Percentiles rank a stretch among this genome's conserved stretches.
Evolutionary conservation across 1,140 invertebrate genomes (phyloP).

Genomic region (Drosophila lini): DNA sequence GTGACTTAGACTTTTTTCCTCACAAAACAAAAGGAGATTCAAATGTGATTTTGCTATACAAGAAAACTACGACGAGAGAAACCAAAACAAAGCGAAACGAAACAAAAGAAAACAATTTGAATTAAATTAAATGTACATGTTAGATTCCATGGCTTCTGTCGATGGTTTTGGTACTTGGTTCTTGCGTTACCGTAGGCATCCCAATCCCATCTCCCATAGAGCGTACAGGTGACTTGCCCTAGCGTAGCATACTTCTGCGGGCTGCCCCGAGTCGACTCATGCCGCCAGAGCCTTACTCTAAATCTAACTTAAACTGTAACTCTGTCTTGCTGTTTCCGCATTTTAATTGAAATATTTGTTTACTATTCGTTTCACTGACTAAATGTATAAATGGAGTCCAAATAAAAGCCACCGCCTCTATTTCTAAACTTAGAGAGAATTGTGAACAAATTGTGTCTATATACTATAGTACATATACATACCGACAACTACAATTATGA

Average conservation of each 20-base stretch:
- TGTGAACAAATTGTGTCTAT: conserved; percentile 81
- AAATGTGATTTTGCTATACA: conserved; percentile 81
- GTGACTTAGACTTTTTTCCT: conserved; percentile 68
- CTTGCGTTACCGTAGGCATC: conserved; percentile 14
- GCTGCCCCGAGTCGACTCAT: conserved; percentile 32
- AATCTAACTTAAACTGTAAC: conserved; percentile 21
- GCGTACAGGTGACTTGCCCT: conserved; percentile 26
- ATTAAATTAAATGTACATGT: conserved; percentile 45
- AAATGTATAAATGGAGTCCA: conserved; percentile 83
- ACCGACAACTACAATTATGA: conserved; percentile 29
- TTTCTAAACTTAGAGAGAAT: conserved; percentile 79
- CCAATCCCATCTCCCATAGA: conserved; percentile 11
- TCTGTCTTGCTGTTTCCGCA: conserved; percentile 39
- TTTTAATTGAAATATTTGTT: conserved; percentile 42
- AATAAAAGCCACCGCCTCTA: conserved; percentile 84
- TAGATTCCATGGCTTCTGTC: conserved; percentile 40
- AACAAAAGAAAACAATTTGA: conserved; percentile 15
- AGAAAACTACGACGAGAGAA: conserved; percentile 19
- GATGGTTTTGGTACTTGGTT: conserved; percentile 18
- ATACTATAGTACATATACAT: conserved; percentile 56
- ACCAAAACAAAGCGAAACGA: conserved; percentile 21
- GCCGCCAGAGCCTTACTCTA: conserved; percentile 45
- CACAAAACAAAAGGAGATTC: conserved; percentile 53
- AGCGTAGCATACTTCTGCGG: conserved; percentile 41
- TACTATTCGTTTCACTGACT: conserved; percentile 65